Base-by-base conservation (phyloP, 2,888 invertebrate species). In the Epirrhoe tristata region DNA sequence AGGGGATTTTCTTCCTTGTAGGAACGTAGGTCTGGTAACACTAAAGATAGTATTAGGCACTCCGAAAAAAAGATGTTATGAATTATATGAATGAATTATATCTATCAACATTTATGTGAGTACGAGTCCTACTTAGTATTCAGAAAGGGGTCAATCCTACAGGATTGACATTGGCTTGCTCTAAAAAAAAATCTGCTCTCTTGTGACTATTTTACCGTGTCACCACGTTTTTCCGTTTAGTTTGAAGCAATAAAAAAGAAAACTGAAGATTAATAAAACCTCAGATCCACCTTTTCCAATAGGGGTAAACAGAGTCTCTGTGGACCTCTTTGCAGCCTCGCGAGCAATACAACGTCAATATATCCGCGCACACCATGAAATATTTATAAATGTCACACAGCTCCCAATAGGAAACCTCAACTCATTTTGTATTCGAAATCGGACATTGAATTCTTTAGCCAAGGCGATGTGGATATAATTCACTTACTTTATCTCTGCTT, bases 391-490 rank as follows among this genome's bases (percentile, higher is more conserved):
- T 52, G 60, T 54, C 64, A 36, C 56, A 67, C 60, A 46, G 61
- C 58, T 68, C 68, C 61, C 58, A 36, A 58, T 58, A 68, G 68
- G 60, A 63, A 68, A 58, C 64, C 68, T 81, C 70, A 73, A 73
- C 77, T 77, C 74, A 76, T 82, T 68, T 81, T 81, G 77, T 82
- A 82, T 82, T 82, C 82, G 77, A 81, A 80, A 77, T 79, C 67
- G 75, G 72, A 77, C 74, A 75, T 63, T 72, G 66, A 71, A 72
- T 66, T 61, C 59, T 59, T 63, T 69, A 67, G 60, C 73, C 66
- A 63, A 53, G 56, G 66, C 60, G 61, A 64, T 64, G 66, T 58
- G 58, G 64, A 64, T 64, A 59, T 67, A 64, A 70, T 56, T 66
- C 64, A 65, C 64, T 70, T 62, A 70, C 61, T 64, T 67, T 67